Evolutionary conservation across 2,888 invertebrate species (phyloP), one percentile per base, ranked within the genome.

Genomic region (Andrena dorsata): DNA sequence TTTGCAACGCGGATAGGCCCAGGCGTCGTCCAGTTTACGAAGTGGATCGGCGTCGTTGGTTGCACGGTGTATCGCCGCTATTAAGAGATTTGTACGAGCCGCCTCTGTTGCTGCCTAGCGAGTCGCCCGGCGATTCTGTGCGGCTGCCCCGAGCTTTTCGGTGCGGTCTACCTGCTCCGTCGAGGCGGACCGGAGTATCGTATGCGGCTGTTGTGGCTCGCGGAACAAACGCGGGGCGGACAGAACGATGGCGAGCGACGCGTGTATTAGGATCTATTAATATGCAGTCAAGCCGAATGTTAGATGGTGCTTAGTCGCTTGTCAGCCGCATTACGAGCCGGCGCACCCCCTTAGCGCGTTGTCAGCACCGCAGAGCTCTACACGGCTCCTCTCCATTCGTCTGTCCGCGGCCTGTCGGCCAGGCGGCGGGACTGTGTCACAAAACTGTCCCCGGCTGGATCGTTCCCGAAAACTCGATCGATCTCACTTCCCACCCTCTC

Each of bases 251-350:
- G 78, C 85, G 82, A 80, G 83, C 83, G 66, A 76, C 74, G 76
- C 83, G 83, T 82, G 77, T 84, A 89, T 89, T 83, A 90, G 84
- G 87, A 87, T 90, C 92, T 92, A 92, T 92, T 91, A 92, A 92
- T 92, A 92, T 91, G 91, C 90, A 87, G 85, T 86, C 88, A 86
- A 88, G 89, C 90, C 89, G 80, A 90, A 90, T 87, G 89, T 90
- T 90, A 87, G 90, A 87, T 90, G 89, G 89, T 90, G 89, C 89
- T 91, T 91, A 90, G 91, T 89, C 90, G 89, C 91, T 91, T 91
- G 92, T 92, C 90, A 89, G 89, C 82, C 90, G 76, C 85, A 91
- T 91, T 89, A 91, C 86, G 86, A 83, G 76, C 80, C 87, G 83
- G 85, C 87, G 84, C 86, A 82, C 41, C 82, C 82, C 72, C 65